Evolutionary conservation across 2,113 vertebrate species (phyloP), one percentile per base, ranked within the genome.

Genomic region (Helogale parvula): DNA sequence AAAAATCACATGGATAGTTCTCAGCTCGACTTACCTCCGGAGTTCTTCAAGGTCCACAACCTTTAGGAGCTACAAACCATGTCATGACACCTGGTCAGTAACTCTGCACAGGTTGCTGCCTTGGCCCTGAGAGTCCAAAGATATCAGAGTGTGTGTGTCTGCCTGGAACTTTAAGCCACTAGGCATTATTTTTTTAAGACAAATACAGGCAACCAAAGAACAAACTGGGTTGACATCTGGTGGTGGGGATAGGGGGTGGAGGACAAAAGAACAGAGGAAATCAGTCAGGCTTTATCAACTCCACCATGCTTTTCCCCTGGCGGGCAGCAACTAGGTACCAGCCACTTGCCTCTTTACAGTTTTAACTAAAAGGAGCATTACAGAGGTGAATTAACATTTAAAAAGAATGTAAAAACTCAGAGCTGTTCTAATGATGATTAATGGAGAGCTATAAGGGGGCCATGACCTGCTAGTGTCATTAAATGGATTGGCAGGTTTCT

Each of bases 401-500:
- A 98, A 99, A 99, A 98, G 98, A 98, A 98, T 98, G 98, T 98
- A 98, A 98, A 99, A 99, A 98, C 98, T 98, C 98, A 94, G 98
- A 98, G 98, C 98, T 98, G 97, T 97, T 98, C 98, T 99, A 98
- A 98, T 98, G 98, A 98, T 99, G 98, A 99, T 98, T 98, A 99
- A 99, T 98, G 98, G 98, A 98, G 98, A 98, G 98, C 98, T 98
- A 97, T 98, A 98, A 98, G 98, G 98, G 98, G 98, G 98, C 97
- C 98, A 2, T 98, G 99, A 99, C 98, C 99, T 98, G 98, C 98
- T n/a, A 93, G 98, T 98, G 98, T 99, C 98, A 98, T 98, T 99
- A 99, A 99, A 98, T 98, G 98, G 99, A 99, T 98, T 99, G 98
- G 98, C 98, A 99, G 98, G 98, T 99, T 99, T 99, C 98, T 98